Percentiles rank a stretch among this genome's conserved stretches.
phyloP scores from a whole-genome alignment of 1,140 invertebrate species.

The Zaprionus kolodkinae region DNA sequence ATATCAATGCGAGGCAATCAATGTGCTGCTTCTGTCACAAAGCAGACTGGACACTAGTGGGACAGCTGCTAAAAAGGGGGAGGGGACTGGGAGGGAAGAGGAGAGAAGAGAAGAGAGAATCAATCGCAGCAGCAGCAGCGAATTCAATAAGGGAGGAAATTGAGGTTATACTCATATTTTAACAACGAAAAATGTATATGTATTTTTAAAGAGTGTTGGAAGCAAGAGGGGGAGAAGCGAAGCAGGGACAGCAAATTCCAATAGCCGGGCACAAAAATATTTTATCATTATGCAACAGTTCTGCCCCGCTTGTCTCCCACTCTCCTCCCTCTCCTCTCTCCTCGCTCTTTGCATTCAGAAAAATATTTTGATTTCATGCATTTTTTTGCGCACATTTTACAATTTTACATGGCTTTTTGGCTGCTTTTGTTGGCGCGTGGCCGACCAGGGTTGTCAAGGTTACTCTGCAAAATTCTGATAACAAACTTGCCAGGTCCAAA shows the following conservation, averaged over 20 bases:
- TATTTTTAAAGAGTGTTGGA: background rate
- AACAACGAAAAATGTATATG: conserved; percentile 11
- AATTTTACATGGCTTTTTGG: background rate
- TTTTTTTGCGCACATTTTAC: conserved; percentile 21
- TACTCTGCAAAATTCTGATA: conserved; percentile 7
- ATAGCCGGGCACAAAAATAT: conserved; percentile 16
- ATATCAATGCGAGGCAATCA: conserved; percentile 4
- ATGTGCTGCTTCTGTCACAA: background rate
- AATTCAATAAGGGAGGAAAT: conserved; percentile 7
- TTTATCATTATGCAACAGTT: conserved; percentile 23
- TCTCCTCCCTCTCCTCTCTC: background rate
- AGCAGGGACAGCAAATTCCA: conserved; percentile 7
- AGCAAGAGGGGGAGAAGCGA: fast-evolving
- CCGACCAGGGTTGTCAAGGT: background rate
- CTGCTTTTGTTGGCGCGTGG: background rate
- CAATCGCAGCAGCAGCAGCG: background rate
- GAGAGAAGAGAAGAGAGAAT: background rate
- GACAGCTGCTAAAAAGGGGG: background rate
- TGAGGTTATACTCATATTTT: conserved; percentile 21
- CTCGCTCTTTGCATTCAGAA: conserved; percentile 2
- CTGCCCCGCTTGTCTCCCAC: too few relatives aligned
- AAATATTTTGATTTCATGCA: conserved; percentile 36
- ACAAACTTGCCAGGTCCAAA: background rate
- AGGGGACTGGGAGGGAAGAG: too few relatives aligned
- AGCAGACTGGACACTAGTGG: background rate